Base-by-base conservation (phyloP, 2,113 vertebrate genomes). In the Sceloporus undulatus region DNA sequence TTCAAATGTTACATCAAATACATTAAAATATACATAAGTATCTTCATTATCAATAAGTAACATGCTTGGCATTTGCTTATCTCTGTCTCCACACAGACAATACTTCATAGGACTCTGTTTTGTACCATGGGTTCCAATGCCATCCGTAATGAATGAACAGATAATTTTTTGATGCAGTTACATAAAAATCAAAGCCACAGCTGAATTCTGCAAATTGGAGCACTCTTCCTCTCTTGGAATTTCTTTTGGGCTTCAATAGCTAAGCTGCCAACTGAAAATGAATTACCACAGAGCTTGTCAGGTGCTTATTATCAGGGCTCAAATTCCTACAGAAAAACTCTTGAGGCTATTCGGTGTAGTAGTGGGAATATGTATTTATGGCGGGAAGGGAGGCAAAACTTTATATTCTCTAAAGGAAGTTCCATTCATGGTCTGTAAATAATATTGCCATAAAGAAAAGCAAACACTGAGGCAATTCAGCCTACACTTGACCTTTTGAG, bases 111-210 rank as follows among this genome's bases (percentile, higher is more conserved):
- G 27, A 87, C 5, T 52, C n/a, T 82, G 27, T 1, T 27, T 18
- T 79, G 8, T 85, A 90, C 88, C 77, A 84, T 40, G 84, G 18
- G 9, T 52, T 71, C 29, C 81, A 74, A 87, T 74, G 38, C 70
- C 85, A 88, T 74, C 71, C 90, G 82, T 85, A 85, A 52, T 54
- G 65, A 2, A 90, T 6, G 54, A 87, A 56, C 6, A 14, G 2
- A 40, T 86, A 54, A 10, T 7, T 89, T 85, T 83, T 79, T 82
- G 84, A 9, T n/a, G 3, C 38, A 81, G 52, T 74, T 91, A 86
- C 38, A 87, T 85, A 70, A 85, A 0, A 29, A 85, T 18, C 29
- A 89, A 91, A 34, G 23, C 79, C 29, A 70, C 42, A 7, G 5
- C 82, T 68, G 10, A 87, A 27, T 1, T 40, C 80, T 71, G 66